Evolutionary conservation across 2,888 invertebrate species (phyloP).

Genomic region (Diploptera punctata): DNA sequence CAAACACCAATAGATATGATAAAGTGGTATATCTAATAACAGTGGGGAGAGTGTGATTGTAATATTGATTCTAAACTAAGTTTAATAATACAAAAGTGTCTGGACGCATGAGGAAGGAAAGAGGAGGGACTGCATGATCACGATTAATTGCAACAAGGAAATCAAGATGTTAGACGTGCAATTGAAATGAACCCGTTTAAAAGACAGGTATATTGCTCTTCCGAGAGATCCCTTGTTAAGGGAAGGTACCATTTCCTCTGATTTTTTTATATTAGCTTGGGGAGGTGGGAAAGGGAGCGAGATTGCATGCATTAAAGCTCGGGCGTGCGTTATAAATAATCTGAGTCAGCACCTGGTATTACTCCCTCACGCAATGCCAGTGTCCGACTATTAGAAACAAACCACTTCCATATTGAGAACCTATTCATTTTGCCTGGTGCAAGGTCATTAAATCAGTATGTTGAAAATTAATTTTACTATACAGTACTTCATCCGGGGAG

Average conservation of each 20-base stretch:
- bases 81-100: neutral
- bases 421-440: no score
- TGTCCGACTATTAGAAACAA: neutral
- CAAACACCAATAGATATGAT: neutral
- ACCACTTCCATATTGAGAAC: neutral
- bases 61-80: neutral
- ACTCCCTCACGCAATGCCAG: slow-evolving; percentile 2
- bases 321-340: slow-evolving; percentile 23
- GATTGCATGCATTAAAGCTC: slow-evolving; percentile 15
- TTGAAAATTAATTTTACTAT: no score
- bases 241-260: slow-evolving; percentile 25
- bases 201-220: neutral
- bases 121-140: neutral
- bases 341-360: slow-evolving; percentile 24
- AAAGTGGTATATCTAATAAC: neutral
- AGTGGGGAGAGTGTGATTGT: neutral
- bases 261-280: no score
- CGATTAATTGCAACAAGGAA: neutral
- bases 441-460: no score
- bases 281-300: no score
- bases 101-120: neutral
- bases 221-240: slow-evolving; percentile 17
- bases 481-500: no score
- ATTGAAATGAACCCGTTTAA: neutral
- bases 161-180: neutral